Base-by-base conservation (phyloP, 2,888 invertebrate genomes). In the Incurvaria masculella region DNA sequence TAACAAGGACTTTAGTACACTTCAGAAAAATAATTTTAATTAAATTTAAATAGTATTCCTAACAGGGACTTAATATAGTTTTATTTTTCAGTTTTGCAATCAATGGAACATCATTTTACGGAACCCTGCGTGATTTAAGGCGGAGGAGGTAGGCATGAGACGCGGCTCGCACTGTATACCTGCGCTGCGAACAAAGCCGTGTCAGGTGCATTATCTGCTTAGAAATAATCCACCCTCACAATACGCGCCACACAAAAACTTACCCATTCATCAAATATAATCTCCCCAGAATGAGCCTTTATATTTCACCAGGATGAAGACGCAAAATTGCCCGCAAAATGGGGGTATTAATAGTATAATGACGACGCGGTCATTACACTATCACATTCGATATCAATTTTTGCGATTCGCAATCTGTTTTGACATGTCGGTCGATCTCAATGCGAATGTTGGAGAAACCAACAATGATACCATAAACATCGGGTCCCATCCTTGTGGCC, bases 181-280 rank as follows among this genome's bases (percentile, higher is more conserved):
- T 71, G 69, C 61, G 50, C 44, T n/a, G n/a, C 55, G 68, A 68
- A 70, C 70, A 61, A 57, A 55, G 57, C 58, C 57, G 59, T 56
- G 65, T 74, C 76, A 75, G 75, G 75, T 78, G 75, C 69, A 69
- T 74, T 63, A 74, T 73, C 69, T 64, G 59, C 64, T 65, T 63
- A 62, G 60, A 66, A 64, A 61, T 69, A 71, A 72, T 69, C 68
- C 61, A 48, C 57, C 59, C 55, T 44, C 62, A 70, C 69, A 73
- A 72, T 66, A 58, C 55, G 45, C 26, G 41, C 53, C 51, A 52
- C 54, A 33, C 64, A 66, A 68, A 70, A 71, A 69, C 62, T 55
- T 50, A 53, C 46, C 63, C 68, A 73, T 74, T 74, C 72, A 72
- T 55, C 59, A 68, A 66, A 62, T 63, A 62, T 72, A 70, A 76